phyloP scores from a whole-genome alignment of 2,797 vertebrate species.

The Parauchenoglanis ngamensis region DNA sequence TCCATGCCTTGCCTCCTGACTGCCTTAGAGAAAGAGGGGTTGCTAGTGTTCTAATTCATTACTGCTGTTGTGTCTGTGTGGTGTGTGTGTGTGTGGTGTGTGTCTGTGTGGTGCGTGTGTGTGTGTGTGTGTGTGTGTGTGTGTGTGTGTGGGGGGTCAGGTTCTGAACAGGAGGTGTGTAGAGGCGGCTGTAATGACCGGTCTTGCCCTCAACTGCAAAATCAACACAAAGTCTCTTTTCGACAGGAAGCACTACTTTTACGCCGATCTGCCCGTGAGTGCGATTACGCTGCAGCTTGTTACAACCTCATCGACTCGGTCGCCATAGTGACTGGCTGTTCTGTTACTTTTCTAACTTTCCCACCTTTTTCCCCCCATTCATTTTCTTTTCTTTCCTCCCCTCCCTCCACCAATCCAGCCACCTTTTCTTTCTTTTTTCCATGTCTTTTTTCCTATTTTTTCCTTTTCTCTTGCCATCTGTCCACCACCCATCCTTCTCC shows the following conservation, averaged over 20 bases:
- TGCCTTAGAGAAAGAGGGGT: background rate
- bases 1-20: background rate
- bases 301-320: background rate
- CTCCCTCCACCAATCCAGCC: background rate
- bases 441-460: background rate
- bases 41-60: background rate
- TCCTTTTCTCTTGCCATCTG: background rate
- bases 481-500: background rate
- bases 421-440: background rate
- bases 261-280: conserved; percentile 97
- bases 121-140: background rate
- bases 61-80: background rate
- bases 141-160: conserved; percentile 64
- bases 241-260: conserved; percentile 99
- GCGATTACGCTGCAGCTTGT: background rate
- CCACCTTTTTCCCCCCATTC: background rate
- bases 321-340: background rate
- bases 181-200: conserved; percentile 94
- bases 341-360: background rate
- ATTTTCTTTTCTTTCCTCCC: background rate
- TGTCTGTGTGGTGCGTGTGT: no score
- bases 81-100: conserved; percentile 18
- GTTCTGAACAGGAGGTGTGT: conserved; percentile 94
- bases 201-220: conserved; percentile 88
- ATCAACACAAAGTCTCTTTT: conserved; percentile 95